Evolutionary conservation across 2,113 vertebrate genomes (phyloP).

Genomic region (Hemibagrus wyckioides): DNA sequence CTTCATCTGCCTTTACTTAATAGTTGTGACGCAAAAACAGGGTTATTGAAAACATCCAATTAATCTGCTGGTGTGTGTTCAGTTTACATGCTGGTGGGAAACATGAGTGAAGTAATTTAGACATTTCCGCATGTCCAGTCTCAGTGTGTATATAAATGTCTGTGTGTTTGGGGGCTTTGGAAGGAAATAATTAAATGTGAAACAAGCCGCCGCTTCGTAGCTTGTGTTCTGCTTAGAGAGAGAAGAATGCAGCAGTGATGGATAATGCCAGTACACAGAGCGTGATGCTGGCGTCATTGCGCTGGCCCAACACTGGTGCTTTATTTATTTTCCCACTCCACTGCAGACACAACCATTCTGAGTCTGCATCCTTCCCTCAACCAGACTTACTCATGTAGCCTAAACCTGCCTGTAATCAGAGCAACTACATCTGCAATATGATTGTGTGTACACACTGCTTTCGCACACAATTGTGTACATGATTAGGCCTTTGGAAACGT

Average conservation of each 20-base stretch:
- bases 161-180: conserved; percentile 55
- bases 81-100: conserved; percentile 56
- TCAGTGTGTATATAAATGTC: not conserved
- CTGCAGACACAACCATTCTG: conserved; percentile 60
- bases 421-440: conserved; percentile 19
- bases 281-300: conserved; percentile 62
- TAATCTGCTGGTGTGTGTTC: conserved; percentile 68
- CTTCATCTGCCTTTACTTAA: conserved; percentile 74
- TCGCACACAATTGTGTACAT: conserved; percentile 4
- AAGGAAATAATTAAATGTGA: conserved; percentile 72
- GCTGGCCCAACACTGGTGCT: conserved; percentile 55
- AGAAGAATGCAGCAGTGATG: conserved; percentile 69
- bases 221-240: conserved; percentile 57
- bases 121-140: conserved; percentile 38
- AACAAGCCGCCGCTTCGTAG: conserved; percentile 63
- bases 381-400: conserved; percentile 45
- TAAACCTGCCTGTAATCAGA: conserved; percentile 51
- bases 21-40: conserved; percentile 70
- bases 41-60: conserved; percentile 65
- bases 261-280: conserved; percentile 62
- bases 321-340: conserved; percentile 72
- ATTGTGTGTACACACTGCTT: conserved; percentile 23
- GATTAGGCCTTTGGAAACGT: not conserved
- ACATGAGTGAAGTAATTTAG: conserved; percentile 41
- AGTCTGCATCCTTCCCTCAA: conserved; percentile 65